Conservation (phyloP, 2,113 vertebrate genomes). For the Calonectris borealis region DNA sequence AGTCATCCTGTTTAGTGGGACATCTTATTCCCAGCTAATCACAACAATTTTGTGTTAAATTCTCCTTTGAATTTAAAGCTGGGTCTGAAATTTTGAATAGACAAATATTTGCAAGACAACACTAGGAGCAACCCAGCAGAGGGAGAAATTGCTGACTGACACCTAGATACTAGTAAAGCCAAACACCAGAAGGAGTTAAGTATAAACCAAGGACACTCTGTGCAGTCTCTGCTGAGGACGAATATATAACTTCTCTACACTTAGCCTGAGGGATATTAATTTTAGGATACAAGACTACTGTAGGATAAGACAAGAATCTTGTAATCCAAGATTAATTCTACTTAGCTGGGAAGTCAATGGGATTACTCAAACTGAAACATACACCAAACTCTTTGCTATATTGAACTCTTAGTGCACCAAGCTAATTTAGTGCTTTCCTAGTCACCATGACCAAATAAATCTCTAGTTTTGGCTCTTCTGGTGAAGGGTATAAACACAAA, state of each 20-base stretch:
- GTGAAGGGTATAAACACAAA: background rate
- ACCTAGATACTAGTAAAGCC: background rate
- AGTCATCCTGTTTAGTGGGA: background rate
- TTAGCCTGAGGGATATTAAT: slow-evolving; percentile 26
- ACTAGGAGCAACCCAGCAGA: background rate
- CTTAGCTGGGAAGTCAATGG: slow-evolving; percentile 42
- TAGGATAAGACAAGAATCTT: slow-evolving; percentile 39
- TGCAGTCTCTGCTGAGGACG: background rate
- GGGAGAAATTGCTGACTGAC: background rate
- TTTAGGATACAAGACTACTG: slow-evolving; percentile 35
- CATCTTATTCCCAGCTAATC: background rate
- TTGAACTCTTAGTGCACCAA: background rate
- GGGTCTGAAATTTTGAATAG: background rate
- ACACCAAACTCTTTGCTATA: background rate
- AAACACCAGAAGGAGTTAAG: slow-evolving; percentile 32
- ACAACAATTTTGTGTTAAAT: background rate
- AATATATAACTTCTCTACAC: background rate
- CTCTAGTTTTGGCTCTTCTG: background rate
- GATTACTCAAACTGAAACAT: slow-evolving; percentile 42
- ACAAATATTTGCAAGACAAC: background rate
- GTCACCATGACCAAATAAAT: background rate
- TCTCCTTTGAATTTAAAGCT: background rate
- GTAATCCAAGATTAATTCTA: slow-evolving; percentile 53
- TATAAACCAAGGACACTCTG: background rate
- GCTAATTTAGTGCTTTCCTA: slow-evolving; percentile 20